phyloP scores from a whole-genome alignment of 2,797 vertebrate species.

The Lepus townsendii region DNA sequence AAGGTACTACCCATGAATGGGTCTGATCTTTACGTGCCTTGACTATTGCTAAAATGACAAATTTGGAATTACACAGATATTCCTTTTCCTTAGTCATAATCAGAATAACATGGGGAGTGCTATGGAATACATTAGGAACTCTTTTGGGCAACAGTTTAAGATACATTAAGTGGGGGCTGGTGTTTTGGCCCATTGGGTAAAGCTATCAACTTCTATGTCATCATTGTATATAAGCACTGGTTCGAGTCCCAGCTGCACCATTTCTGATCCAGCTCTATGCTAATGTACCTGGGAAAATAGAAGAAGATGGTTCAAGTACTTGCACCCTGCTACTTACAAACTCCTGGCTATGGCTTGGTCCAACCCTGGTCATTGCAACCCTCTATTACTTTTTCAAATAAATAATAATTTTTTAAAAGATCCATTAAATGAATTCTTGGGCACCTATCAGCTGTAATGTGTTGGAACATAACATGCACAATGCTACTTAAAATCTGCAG shows the following conservation, averaged over 20 bases:
- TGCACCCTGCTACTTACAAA: too few relatives aligned
- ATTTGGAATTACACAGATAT: conserved; percentile 41
- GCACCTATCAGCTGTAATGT: neutral
- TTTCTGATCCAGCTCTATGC: too few relatives aligned
- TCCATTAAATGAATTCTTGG: neutral
- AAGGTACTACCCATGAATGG: neutral
- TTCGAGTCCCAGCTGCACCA: too few relatives aligned
- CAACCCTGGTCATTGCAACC: too few relatives aligned
- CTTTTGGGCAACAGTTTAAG: neutral
- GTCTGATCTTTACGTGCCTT: neutral
- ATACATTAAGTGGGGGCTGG: neutral
- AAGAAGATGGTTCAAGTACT: too few relatives aligned
- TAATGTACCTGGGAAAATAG: too few relatives aligned
- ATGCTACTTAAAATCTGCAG: conserved; percentile 29
- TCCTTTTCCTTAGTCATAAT: neutral
- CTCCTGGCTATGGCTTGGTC: too few relatives aligned
- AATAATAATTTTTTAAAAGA: neutral
- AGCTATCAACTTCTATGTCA: too few relatives aligned
- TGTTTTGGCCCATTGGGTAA: too few relatives aligned
- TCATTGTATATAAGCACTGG: too few relatives aligned
- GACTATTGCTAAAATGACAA: neutral
- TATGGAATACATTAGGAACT: neutral
- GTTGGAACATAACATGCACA: neutral
- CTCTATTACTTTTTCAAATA: too few relatives aligned
- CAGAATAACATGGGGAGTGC: neutral